Base-by-base conservation (phyloP, 2,113 vertebrate genomes). In the Hippocampus barbouri region DNA sequence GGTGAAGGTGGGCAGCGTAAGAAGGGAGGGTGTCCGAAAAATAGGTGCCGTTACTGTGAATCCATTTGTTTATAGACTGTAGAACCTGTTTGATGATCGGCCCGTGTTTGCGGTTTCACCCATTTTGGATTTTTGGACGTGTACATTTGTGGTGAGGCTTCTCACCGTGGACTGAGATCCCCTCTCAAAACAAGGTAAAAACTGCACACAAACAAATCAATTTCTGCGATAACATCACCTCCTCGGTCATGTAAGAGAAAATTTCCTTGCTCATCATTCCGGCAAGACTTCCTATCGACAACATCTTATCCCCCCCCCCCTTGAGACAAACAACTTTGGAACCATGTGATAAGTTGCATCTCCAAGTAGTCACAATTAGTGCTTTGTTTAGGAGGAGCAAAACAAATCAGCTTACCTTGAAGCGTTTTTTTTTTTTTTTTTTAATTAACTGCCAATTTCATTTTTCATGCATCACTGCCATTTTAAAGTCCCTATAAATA, bases 281-380 rank as follows among this genome's bases (percentile, higher is more conserved):
- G 9, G 9, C 5, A 56, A 56, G 49, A 18, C 49, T 45, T 18
- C 49, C 18, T 8, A 51, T 18, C 18, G 1, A 16, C 49, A 51
- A 51, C 16, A 6, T 18, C 47, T 18, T 18, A 16, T 49, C 20
- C 51, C 11, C 1, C 25, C 64, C 14, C 1, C 25, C 64, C 14
- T 4, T 38, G 40, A 76, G 12, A 53, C 11, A 79, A 53, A 21
- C 25, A 51, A 43, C 69, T 16, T 18, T 40, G 25, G 70, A 73
- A 74, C 76, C 83, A 86, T 70, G 73, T 82, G 87, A 85, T 47
- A 68, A 54, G 71, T 76, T 76, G 69, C 63, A 61, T 40, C 60
- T 51, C 56, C 18, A 8, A 30, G 27, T n/a, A 64, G 10, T 41
- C 1, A 64, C 34, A 64, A 64, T 64, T 23, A 41, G 11, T n/a